Conservation (phyloP, 2,888 invertebrate species). For the Agriotes lineatus region DNA sequence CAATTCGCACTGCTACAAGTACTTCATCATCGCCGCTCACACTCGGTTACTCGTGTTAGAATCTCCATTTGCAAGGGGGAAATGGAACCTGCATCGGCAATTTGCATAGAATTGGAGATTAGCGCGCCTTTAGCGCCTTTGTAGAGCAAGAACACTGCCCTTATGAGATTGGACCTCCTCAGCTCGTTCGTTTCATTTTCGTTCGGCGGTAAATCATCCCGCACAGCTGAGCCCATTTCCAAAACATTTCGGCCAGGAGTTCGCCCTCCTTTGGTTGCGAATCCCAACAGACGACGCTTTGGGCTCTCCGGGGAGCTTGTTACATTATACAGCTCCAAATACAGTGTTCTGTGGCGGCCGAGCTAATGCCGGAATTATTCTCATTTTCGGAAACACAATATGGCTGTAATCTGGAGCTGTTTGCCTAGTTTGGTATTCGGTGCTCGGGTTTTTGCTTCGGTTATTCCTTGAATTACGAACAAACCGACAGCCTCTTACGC, state of each 20-base stretch:
- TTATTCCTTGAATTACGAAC: no score
- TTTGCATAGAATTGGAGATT: conserved; percentile 45
- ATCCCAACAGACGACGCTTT: conserved; percentile 36
- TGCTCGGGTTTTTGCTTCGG: no score
- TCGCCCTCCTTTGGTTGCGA: conserved; percentile 33
- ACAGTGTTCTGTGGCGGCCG: conserved; percentile 32
- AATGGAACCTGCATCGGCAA: conserved; percentile 33
- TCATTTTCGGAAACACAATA: conserved; percentile 23
- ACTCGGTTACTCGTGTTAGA: conserved; percentile 15
- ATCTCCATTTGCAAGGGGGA: conserved; percentile 26
- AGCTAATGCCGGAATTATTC: conserved; percentile 33
- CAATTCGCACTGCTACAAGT: neutral
- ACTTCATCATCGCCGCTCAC: conserved; percentile 15
- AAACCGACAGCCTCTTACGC: no score
- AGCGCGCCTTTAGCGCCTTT: conserved; percentile 24
- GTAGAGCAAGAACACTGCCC: conserved; percentile 12
- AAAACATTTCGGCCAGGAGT: conserved; percentile 33
- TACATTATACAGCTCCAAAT: conserved; percentile 39
- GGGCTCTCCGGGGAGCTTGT: conserved; percentile 36
- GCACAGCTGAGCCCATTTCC: conserved; percentile 29
- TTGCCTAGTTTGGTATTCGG: no score
- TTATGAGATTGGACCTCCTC: conserved; percentile 29
- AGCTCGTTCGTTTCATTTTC: conserved; percentile 31
- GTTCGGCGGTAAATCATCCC: conserved; percentile 29
- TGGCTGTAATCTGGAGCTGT: conserved; percentile 4